Base-by-base conservation (phyloP, 1,140 invertebrate genomes). In the Apis cerana region DNA sequence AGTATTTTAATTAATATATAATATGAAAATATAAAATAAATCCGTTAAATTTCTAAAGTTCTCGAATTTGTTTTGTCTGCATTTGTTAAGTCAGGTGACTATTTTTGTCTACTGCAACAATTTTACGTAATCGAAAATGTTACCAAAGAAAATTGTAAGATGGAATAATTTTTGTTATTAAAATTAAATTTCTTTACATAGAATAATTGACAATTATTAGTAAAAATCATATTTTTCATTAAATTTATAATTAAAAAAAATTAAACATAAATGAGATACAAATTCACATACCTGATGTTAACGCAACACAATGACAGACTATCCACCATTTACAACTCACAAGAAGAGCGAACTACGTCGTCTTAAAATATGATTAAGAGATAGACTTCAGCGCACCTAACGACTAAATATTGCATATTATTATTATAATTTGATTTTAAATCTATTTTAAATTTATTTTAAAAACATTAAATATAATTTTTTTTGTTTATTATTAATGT, bases 301-400 rank as follows among this genome's bases (percentile, higher is more conserved):
- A 89, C 89, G 87, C 84, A 56, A 91, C 91, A 91, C 71, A 85
- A 89, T 91, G 91, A 91, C 90, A 91, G 88, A 79, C 90, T 90
- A 80, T 90, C 90, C 92, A 93, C 92, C 92, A 93, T 93, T 93
- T 91, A 88, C 92, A 91, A 91, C 89, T 89, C 88, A 62, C 88
- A 85, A 80, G 85, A 85, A 87, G 80, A 76, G 71, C 82, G 88
- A 88, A 69, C 85, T 71, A 65, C 86, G 79, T 83, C 84, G 81
- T 74, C 88, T 48, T 88, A 79, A 89, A 91, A 89, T 91, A 90
- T 71, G 85, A 72, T 72, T 76, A 50, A 69, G 79, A 75, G 74
- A 33, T 19, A 52, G 83, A 78, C 17, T 3, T 15, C 54, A 88
- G 89, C 90, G 89, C 89, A 17, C 62, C 89, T 85, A 48, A 27